Evolutionary conservation across 2,888 invertebrate species (phyloP).

Genomic region (Agrilus cyanescens): DNA sequence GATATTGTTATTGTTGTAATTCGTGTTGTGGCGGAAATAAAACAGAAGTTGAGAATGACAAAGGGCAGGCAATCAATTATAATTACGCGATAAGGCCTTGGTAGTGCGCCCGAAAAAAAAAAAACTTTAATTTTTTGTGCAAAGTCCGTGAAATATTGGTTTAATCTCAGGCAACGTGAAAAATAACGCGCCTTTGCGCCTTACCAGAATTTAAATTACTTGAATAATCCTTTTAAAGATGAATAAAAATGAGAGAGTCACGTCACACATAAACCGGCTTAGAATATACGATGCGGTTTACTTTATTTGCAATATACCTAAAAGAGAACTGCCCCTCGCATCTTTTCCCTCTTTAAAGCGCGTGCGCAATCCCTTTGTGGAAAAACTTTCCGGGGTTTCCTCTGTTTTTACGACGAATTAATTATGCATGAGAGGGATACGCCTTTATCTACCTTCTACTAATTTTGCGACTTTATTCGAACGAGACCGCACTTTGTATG

Average conservation of each 20-base stretch:
- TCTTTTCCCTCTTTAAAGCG: not conserved
- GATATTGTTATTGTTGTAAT: too few species aligned
- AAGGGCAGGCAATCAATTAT: conserved; percentile 27
- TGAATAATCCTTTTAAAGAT: conserved; percentile 31
- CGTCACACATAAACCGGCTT: conserved; percentile 19
- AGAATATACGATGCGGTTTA: conserved; percentile 12
- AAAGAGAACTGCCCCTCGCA: not conserved
- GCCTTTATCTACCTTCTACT: too few species aligned
- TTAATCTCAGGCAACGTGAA: conserved; percentile 36
- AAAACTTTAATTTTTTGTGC: conserved; percentile 34
- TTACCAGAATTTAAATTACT: conserved; percentile 38
- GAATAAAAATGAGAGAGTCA: conserved; percentile 24
- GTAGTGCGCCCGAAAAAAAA: conserved; percentile 27
- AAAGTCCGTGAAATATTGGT: conserved; percentile 35
- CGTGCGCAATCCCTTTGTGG: too few species aligned
- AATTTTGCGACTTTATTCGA: too few species aligned
- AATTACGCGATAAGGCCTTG: conserved; percentile 33
- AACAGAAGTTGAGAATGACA: conserved; percentile 16
- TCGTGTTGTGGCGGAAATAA: not conserved
- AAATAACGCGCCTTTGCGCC: conserved; percentile 34
- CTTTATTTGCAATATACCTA: conserved; percentile 9
- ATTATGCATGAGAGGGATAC: too few species aligned
- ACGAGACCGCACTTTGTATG: too few species aligned
- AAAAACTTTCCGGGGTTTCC: too few species aligned
- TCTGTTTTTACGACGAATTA: too few species aligned